These are phyloP conservation scores for Apodemia duryi DNA, from an alignment of 2,888 invertebrate species.

Conservation along the genomic window DNA sequence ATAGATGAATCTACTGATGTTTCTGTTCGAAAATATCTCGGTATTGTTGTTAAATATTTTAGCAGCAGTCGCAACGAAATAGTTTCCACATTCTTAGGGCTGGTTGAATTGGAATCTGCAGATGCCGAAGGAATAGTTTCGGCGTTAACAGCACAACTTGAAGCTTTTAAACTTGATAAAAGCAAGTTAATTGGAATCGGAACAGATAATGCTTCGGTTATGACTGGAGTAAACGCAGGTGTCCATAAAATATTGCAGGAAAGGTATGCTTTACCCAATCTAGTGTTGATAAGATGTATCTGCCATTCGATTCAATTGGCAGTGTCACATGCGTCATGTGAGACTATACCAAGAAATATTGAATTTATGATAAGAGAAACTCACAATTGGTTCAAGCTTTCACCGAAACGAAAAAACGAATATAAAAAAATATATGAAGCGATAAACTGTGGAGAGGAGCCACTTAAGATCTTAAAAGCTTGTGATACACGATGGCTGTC, in stretches of 20 bases:
- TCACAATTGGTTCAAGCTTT: constrained; percentile 7
- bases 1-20: constrained; percentile 22
- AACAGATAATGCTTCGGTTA: constrained; percentile 10
- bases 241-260: constrained; percentile 8
- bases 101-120: constrained; percentile 9
- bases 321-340: constrained; percentile 6
- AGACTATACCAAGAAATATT: constrained; percentile 9
- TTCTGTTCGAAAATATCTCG: neutral
- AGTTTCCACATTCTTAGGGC: neutral
- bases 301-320: constrained; percentile 11
- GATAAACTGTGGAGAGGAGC: constrained; percentile 28
- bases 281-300: constrained; percentile 6
- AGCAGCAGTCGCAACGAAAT: neutral
- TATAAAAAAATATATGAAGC: constrained; percentile 27
- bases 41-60: constrained; percentile 1
- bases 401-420: constrained; percentile 17
- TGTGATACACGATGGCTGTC: constrained; percentile 27
- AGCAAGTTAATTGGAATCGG: constrained; percentile 11
- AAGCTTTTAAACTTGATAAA: constrained; percentile 11
- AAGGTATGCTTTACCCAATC: constrained; percentile 11
- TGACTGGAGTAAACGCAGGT: constrained; percentile 10
- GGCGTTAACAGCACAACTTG: neutral
- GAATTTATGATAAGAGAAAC: constrained; percentile 10
- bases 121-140: neutral
- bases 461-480: constrained; percentile 26